Evolutionary conservation across 2,888 invertebrate species (phyloP).

Genomic region (Sinhomidia bicolor): DNA sequence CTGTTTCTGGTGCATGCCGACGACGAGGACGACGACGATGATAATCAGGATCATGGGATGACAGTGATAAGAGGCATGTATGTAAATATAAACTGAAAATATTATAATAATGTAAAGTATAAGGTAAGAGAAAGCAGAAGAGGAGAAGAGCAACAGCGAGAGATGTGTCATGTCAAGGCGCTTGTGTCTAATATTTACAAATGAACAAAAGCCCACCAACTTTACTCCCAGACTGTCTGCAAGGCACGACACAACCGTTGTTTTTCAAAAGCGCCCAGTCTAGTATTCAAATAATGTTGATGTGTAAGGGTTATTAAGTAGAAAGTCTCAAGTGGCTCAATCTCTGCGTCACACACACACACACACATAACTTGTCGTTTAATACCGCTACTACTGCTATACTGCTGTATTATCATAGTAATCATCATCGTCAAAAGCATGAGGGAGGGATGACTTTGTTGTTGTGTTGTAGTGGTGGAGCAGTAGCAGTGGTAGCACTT

Average conservation of each 20-base stretch:
- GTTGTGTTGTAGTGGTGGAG: too few relatives aligned
- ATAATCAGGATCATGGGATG: not conserved
- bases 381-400: not conserved
- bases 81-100: not conserved
- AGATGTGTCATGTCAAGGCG: conserved; percentile 3
- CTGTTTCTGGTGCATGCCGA: too few relatives aligned
- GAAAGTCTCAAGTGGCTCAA: conserved; percentile 45
- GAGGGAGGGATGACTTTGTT: not conserved
- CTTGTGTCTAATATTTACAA: conserved; percentile 16
- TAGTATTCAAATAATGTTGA: conserved; percentile 39
- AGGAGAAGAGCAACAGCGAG: not conserved
- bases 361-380: conserved; percentile 3
- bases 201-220: not conserved
- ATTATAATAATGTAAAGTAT: not conserved
- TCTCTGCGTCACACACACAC: conserved; percentile 5
- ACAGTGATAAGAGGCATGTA: too few relatives aligned
- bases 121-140: not conserved
- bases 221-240: not conserved
- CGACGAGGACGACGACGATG: not conserved
- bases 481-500: too few relatives aligned
- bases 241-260: not conserved
- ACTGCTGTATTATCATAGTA: too few relatives aligned
- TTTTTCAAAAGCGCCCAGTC: not conserved
- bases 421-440: not conserved
- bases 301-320: conserved; percentile 34